These are phyloP conservation scores for Formica aserva DNA, from an alignment of 2,888 invertebrate species.

Conservation along the genomic window DNA sequence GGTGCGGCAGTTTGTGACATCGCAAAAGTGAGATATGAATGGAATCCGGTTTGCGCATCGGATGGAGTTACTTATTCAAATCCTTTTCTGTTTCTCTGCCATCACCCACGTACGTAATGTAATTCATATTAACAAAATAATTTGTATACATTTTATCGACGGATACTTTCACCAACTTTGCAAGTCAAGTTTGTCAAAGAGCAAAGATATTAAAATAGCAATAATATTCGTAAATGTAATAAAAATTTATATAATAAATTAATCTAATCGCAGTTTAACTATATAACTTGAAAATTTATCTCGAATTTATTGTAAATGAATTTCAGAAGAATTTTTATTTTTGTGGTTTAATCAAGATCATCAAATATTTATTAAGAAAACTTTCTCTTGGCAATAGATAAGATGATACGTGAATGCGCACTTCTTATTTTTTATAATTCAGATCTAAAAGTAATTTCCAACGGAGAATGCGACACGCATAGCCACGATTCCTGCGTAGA, in stretches of 20 bases:
- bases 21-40: conserved; percentile 75
- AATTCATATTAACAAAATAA: conserved; percentile 39
- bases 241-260: background rate
- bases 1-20: conserved; percentile 72
- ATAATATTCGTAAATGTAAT: background rate
- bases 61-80: conserved; percentile 77
- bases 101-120: conserved; percentile 67
- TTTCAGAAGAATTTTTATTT: background rate
- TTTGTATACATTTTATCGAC: background rate
- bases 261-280: background rate
- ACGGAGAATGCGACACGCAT: conserved; percentile 52
- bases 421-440: background rate
- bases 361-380: background rate
- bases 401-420: background rate
- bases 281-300: background rate
- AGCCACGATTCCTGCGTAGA: conserved; percentile 45
- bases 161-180: background rate
- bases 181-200: background rate
- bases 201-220: background rate
- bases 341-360: background rate
- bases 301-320: background rate
- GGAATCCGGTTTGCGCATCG: conserved; percentile 78
- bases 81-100: conserved; percentile 79
- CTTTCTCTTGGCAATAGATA: background rate
- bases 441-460: conserved; percentile 45